Evolutionary conservation across 2,797 vertebrate species (phyloP).

Genomic region (Graptemys geographica): DNA sequence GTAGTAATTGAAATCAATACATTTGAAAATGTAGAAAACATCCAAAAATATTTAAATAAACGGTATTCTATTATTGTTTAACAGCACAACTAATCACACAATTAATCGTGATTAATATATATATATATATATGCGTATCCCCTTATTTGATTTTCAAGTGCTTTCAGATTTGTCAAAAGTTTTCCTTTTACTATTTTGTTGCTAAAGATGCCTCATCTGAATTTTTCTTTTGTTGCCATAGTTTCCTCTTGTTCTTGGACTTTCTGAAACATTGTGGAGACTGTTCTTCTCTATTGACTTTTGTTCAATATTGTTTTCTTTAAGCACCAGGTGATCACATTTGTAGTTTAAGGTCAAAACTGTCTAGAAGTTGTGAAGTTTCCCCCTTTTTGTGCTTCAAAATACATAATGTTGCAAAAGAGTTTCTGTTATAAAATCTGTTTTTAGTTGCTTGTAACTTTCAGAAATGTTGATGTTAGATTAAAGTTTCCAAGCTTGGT

Average conservation of each 20-base stretch:
- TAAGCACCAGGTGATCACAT: not conserved
- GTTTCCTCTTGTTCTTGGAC: rapidly evolving
- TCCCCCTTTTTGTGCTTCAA: not conserved
- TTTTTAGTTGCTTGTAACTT: not conserved
- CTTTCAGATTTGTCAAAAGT: not conserved
- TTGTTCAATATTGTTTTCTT: not conserved
- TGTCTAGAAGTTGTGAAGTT: not conserved
- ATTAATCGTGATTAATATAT: too few species aligned
- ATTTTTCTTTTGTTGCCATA: not conserved
- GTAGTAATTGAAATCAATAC: too few species aligned
- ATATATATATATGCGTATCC: not conserved
- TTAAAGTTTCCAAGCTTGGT: not conserved
- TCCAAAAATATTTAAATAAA: too few species aligned
- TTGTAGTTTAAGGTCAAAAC: not conserved
- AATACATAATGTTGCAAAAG: not conserved
- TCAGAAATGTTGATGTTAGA: not conserved
- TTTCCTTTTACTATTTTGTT: not conserved
- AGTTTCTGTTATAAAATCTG: not conserved
- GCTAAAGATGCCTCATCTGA: not conserved
- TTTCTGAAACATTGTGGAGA: not conserved
- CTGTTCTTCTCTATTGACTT: not conserved
- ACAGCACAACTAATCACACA: too few species aligned
- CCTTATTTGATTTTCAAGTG: conserved; percentile 1
- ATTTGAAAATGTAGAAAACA: too few species aligned
- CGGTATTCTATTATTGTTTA: too few species aligned